These are phyloP conservation scores for Ianthella basta DNA, from an alignment of 37 sponge, comb jelly and placozoan genomes.

Conservation along the genomic window DNA sequence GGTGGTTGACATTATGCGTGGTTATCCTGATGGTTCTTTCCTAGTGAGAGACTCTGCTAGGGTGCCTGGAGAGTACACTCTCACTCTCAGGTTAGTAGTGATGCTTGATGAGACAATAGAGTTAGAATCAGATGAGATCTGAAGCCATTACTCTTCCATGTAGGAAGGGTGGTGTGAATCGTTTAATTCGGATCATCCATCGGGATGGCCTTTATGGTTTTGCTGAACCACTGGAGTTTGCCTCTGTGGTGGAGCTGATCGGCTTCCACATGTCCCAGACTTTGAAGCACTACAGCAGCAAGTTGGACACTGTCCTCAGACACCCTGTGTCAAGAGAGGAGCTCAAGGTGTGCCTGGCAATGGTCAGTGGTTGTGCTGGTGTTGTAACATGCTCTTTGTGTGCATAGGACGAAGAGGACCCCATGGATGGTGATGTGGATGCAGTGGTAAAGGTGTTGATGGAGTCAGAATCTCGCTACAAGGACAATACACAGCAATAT, in stretches of 20 bases:
- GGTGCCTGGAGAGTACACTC: conserved; percentile 86
- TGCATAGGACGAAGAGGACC: conserved; percentile 6
- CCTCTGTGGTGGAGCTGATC: conserved; percentile 75
- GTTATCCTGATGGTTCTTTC: conserved; percentile 88
- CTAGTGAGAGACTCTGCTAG: conserved; percentile 90
- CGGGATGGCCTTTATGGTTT: conserved; percentile 81
- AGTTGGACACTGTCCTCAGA: conserved; percentile 78
- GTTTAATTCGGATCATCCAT: conserved; percentile 81
- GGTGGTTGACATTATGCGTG: conserved; percentile 86
- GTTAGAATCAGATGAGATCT: too few species aligned
- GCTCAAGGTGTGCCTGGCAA: background rate
- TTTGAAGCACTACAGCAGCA: conserved; percentile 77
- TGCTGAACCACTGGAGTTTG: conserved; percentile 82
- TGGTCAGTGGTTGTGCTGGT: too few species aligned
- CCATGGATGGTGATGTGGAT: background rate
- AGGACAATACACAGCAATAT: conserved; percentile 17
- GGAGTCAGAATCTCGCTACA: background rate
- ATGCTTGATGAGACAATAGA: background rate
- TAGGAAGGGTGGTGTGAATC: conserved; percentile 86
- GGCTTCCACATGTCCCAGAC: conserved; percentile 65
- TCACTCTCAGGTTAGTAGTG: conserved; percentile 78
- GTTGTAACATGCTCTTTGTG: background rate
- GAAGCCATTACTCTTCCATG: background rate
- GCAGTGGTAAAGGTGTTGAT: background rate
- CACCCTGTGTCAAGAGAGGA: conserved; percentile 47